These are phyloP conservation scores for Callopanchax toddi DNA, from an alignment of 2,113 vertebrate species.

Conservation along the genomic window DNA sequence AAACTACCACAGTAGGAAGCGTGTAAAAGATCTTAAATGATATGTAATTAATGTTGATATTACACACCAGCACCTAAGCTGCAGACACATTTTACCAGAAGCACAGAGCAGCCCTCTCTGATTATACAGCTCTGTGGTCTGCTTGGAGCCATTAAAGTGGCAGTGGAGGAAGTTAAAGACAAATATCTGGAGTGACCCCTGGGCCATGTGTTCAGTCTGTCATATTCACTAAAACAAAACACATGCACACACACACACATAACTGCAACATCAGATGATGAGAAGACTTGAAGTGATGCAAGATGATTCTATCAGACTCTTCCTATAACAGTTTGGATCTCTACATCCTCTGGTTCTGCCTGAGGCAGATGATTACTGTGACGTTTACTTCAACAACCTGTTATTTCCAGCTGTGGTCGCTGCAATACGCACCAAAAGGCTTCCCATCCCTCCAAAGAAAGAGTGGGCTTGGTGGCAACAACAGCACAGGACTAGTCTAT, in stretches of 20 bases:
- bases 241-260: slow-evolving; percentile 43
- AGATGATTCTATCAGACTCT: slow-evolving; percentile 52
- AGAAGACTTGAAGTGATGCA: slow-evolving; percentile 69
- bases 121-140: slow-evolving; percentile 49
- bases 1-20: slow-evolving; percentile 17
- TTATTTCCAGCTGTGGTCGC: slow-evolving; percentile 59
- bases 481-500: slow-evolving; percentile 36
- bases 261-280: slow-evolving; percentile 67
- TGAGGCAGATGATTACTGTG: slow-evolving; percentile 40
- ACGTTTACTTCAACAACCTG: slow-evolving; percentile 58
- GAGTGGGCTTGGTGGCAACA: slow-evolving; percentile 63
- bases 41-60: slow-evolving; percentile 58
- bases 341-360: slow-evolving; percentile 10
- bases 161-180: slow-evolving; percentile 34
- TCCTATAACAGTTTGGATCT: slow-evolving; percentile 9
- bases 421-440: slow-evolving; percentile 45
- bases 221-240: slow-evolving; percentile 57
- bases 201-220: slow-evolving; percentile 79
- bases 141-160: slow-evolving; percentile 55
- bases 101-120: slow-evolving; percentile 53
- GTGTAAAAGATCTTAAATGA: slow-evolving; percentile 39
- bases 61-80: slow-evolving; percentile 51
- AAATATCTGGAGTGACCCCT: slow-evolving; percentile 49
- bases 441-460: slow-evolving; percentile 67
- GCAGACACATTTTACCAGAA: slow-evolving; percentile 36